A percentile compares a stretch with the other conserved stretches of the same genome.
These are phyloP conservation scores for Aphelocoma californica DNA, from an alignment of 2,797 vertebrate species.

Conservation along the genomic window DNA sequence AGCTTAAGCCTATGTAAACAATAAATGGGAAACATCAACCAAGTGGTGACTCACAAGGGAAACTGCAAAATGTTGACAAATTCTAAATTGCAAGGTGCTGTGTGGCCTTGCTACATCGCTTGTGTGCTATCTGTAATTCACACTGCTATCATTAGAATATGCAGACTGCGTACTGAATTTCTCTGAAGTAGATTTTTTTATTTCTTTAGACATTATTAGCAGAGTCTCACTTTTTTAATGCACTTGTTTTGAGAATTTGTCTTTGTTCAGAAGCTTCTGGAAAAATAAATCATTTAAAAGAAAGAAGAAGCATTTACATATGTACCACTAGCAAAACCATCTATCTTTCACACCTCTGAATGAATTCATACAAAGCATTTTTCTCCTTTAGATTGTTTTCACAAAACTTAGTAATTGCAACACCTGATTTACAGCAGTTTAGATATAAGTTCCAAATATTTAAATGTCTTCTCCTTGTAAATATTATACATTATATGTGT, in stretches of 20 bases:
- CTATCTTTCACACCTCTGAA: not conserved
- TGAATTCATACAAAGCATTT: not conserved
- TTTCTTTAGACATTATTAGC: slow-evolving; percentile 38
- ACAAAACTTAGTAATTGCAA: not conserved
- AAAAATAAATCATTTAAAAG: slow-evolving; percentile 12
- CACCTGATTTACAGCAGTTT: not conserved
- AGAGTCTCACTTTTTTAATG: not conserved
- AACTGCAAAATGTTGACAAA: slow-evolving; percentile 38
- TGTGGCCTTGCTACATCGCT: not conserved
- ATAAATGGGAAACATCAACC: slow-evolving; percentile 42
- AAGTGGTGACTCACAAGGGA: slow-evolving; percentile 25
- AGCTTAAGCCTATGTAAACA: slow-evolving; percentile 53
- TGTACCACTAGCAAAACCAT: not conserved
- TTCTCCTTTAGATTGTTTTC: not conserved
- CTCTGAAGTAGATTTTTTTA: slow-evolving; percentile 34
- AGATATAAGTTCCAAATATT: not conserved
- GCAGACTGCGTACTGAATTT: slow-evolving; percentile 8
- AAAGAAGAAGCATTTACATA: not conserved
- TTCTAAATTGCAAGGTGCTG: slow-evolving; percentile 43
- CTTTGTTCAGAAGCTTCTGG: slow-evolving; percentile 11
- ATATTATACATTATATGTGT: not conserved
- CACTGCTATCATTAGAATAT: not conserved
- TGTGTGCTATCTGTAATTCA: slow-evolving; percentile 26
- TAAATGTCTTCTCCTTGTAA: not conserved
- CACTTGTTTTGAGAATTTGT: not conserved